phyloP scores from a whole-genome alignment of 2,888 invertebrate genomes.

The Taenaris catops region DNA sequence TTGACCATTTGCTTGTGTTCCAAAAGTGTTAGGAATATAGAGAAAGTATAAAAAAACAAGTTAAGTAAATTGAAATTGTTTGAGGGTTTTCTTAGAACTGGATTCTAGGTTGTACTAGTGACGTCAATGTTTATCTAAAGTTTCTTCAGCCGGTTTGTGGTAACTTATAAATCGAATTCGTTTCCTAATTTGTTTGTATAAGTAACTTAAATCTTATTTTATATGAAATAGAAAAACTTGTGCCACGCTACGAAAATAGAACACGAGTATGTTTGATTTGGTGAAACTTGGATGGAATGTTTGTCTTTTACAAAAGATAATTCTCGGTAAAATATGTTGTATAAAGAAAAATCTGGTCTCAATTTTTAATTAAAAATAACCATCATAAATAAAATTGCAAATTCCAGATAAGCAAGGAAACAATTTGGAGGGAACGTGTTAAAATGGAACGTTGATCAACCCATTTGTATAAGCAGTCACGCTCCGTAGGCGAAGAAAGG shows the following conservation, averaged over 20 bases:
- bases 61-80: slow-evolving; percentile 14
- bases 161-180: slow-evolving; percentile 16
- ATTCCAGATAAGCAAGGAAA: slow-evolving; percentile 8
- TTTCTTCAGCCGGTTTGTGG: slow-evolving; percentile 13
- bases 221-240: too few relatives aligned
- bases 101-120: slow-evolving; percentile 14
- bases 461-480: slow-evolving; percentile 9
- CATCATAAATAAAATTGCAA: slow-evolving; percentile 4
- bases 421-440: slow-evolving; percentile 13
- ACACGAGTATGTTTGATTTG: too few relatives aligned
- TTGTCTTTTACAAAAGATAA: too few relatives aligned
- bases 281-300: too few relatives aligned
- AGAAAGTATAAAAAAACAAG: slow-evolving; percentile 5
- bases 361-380: slow-evolving; percentile 1
- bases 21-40: background rate
- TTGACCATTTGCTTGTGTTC: too few relatives aligned
- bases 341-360: too few relatives aligned
- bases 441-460: slow-evolving; percentile 15
- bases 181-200: slow-evolving; percentile 11
- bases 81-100: slow-evolving; percentile 9
- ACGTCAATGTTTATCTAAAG: slow-evolving; percentile 9
- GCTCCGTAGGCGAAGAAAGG: slow-evolving; percentile 5
- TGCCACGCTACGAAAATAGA: too few relatives aligned
- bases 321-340: too few relatives aligned
- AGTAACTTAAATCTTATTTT: too few relatives aligned